Evolutionary conservation across 2,797 vertebrate species (phyloP), one percentile per base, ranked within the genome.

Genomic region (Rhinoraja longicauda): DNA sequence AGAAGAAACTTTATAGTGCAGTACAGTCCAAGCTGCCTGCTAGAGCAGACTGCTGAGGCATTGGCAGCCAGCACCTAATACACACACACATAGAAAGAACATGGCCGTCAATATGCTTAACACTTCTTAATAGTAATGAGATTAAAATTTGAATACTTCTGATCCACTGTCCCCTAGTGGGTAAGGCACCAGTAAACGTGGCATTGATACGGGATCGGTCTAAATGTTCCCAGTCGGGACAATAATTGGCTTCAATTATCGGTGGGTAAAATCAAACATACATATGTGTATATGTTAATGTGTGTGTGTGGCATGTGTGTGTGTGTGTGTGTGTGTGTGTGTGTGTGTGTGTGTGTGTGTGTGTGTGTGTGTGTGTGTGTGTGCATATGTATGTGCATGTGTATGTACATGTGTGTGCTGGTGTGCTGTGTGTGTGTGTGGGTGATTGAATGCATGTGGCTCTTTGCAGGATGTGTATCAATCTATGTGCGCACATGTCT

Each of bases 1-100:
- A 92, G 70, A 72, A 45, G 90, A 64, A 88, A 88, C 84, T 75
- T 92, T 75, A 45, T n/a, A 92, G 70, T 90, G 53, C 90, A 15
- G 72, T 70, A 24, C 90, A 92, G 70, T 45, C 70, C 19, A 45
- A 75, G 90, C 67, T 53, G 90, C 45, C 70, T 92, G 70, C 5
- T 29, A 7, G 26, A 92, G n/a, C 70, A 92, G 90, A 53, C 70
- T 92, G 90, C 39, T 92, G 70, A 92, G 53, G 67, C 26, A 75
- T 90, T 70, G 57, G 70, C 90, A 75, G 13, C 26, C 90, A 91
- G 39, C 64, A 91, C 90, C 72, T 24, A 45, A 17, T 53, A 67
- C 5, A 45, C 67, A 53, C 64, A 91, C 12, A 72, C 45, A 45
- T 45, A 45, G 45, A 45, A 45, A 70, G 70, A 75, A 75, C 13